Evolutionary conservation across 2,888 invertebrate genomes (phyloP).

Genomic region (Idaea biselata): DNA sequence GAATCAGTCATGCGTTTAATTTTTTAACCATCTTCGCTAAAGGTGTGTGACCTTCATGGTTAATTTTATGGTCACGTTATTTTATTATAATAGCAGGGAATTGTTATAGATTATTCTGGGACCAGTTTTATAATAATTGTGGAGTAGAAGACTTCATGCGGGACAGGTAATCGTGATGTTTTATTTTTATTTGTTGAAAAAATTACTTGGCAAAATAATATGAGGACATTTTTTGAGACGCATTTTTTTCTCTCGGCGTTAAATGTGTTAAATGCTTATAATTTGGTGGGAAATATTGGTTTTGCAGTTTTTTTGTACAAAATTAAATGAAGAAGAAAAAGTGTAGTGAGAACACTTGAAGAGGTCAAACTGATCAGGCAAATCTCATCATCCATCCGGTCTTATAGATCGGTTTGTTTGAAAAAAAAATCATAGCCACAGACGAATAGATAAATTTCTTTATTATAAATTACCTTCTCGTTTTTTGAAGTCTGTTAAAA

Average conservation of each 20-base stretch:
- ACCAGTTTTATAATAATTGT: background rate
- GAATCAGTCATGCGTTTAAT: conserved; percentile 48
- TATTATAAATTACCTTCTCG: too few species aligned
- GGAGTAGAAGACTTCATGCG: background rate
- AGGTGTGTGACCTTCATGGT: conserved; percentile 19
- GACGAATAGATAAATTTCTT: background rate
- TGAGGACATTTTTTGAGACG: background rate
- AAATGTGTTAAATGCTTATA: background rate
- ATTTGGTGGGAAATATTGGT: background rate
- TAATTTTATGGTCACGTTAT: conserved; percentile 9
- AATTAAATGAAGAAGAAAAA: too few species aligned
- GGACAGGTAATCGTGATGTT: background rate
- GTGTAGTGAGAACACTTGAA: too few species aligned
- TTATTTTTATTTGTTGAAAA: background rate
- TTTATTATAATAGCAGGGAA: background rate
- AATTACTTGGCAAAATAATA: background rate
- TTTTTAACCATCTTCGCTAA: conserved; percentile 27
- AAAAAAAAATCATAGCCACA: background rate
- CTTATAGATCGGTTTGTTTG: too few species aligned
- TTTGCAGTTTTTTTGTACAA: too few species aligned
- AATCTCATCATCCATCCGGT: background rate
- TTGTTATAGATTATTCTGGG: background rate
- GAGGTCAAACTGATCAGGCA: background rate
- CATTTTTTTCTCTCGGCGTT: background rate
- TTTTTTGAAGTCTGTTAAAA: background rate